Conservation (phyloP, 2,888 invertebrate species). For the Tiliacea citrago region DNA sequence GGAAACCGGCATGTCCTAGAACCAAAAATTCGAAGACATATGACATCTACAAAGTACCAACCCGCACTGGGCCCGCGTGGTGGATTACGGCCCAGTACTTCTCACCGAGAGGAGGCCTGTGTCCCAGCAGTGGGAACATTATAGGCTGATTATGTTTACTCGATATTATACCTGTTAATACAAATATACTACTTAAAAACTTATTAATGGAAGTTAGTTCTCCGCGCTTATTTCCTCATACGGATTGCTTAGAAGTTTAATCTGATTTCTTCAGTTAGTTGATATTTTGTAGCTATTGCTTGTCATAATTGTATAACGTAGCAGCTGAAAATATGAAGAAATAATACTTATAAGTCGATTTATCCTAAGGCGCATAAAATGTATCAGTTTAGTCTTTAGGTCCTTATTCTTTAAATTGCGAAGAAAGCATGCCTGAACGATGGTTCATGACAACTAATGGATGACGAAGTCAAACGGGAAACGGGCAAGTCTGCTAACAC, state of each 20-base stretch:
- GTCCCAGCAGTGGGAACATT: too few species aligned
- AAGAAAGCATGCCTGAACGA: neutral
- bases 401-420: neutral
- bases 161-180: neutral
- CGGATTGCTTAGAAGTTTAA: neutral
- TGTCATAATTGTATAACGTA: neutral
- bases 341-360: neutral
- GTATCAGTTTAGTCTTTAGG: neutral
- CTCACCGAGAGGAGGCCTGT: too few species aligned
- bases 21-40: too few species aligned
- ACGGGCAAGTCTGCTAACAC: too few species aligned
- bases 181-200: neutral
- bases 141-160: too few species aligned
- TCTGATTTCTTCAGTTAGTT: neutral
- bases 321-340: neutral
- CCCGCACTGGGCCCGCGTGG: too few species aligned
- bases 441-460: conserved; percentile 5
- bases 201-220: neutral
- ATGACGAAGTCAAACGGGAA: conserved; percentile 7
- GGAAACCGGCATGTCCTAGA: too few species aligned
- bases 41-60: too few species aligned
- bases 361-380: too few species aligned
- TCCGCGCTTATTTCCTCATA: neutral
- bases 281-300: neutral
- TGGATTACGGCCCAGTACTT: too few species aligned